Evolutionary conservation across 2,888 invertebrate species (phyloP).

Genomic region (Epiblema foenella): DNA sequence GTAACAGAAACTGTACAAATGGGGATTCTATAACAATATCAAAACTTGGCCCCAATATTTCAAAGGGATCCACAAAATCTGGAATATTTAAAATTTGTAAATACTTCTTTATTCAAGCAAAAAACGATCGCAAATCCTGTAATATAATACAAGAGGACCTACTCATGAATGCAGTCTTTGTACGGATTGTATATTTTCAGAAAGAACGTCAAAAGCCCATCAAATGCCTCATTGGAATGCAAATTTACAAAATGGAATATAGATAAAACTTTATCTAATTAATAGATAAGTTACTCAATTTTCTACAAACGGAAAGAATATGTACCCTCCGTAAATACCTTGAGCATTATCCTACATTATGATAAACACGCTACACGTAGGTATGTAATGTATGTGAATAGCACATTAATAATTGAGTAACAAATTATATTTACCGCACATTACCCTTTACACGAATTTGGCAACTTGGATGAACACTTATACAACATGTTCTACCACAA

Average conservation of each 20-base stretch:
- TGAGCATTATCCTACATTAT: conserved; percentile 81
- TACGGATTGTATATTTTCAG: conserved; percentile 72
- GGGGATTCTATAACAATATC: conserved; percentile 67
- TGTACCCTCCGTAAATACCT: conserved; percentile 76
- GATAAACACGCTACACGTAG: conserved; percentile 77
- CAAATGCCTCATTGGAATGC: conserved; percentile 64
- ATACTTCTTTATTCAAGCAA: conserved; percentile 59
- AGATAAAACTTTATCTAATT: conserved; percentile 59
- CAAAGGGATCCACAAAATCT: conserved; percentile 63
- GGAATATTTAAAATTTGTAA: conserved; percentile 74
- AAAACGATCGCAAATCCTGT: conserved; percentile 68
- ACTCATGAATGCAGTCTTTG: conserved; percentile 77
- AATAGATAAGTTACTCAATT: conserved; percentile 63
- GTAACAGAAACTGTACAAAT: conserved; percentile 50
- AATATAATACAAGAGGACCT: conserved; percentile 67
- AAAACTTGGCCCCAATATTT: conserved; percentile 80
- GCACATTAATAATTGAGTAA: conserved; percentile 74
- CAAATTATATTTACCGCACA: conserved; percentile 70
- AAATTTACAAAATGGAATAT: conserved; percentile 70
- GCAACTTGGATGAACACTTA: conserved; percentile 81
- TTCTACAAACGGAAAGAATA: conserved; percentile 66
- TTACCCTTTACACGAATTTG: conserved; percentile 76
- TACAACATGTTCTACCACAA: conserved; percentile 47
- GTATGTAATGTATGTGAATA: conserved; percentile 57
- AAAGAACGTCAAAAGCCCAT: conserved; percentile 66